Base-by-base conservation (phyloP, 2,888 invertebrate genomes). In the Aporophyla lueneburgensis region DNA sequence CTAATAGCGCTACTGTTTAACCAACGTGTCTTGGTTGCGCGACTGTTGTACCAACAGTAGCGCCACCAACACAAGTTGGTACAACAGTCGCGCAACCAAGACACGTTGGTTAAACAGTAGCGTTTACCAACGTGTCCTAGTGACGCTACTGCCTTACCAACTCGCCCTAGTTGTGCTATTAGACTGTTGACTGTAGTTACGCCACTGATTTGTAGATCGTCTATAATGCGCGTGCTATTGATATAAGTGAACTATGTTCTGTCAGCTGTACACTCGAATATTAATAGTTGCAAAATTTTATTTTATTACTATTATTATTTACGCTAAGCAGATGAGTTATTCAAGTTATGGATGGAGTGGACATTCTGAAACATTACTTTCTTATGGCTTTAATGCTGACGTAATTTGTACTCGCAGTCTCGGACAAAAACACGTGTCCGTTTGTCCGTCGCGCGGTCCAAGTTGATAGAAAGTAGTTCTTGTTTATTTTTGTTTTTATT, bases 381-480 rank as follows among this genome's bases (percentile, higher is more conserved):
- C 9, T 9, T 0, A 0, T 7, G 63, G 7, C 71, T 21, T 7
- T 46, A 61, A 59, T 19, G 53, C 53, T 83, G 83, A 83, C 83
- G 86, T 83, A 83, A 83, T 83, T 78, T 69, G 75, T 80, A 19
- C 46, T 54, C 53, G 9, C 10, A 19, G 40, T 73, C 68, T 86
- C 27, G 53, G 7, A 56, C 70, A 87, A 87, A 88, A 87, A 88
- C 85, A 83, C 66, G 81, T 68, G 83, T 80, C 85, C 70, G 70
- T 68, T 76, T 65, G 82, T 82, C 59, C 51, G 79, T 61, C 75
- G 82, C 76, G 85, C 67, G 87, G 88, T 74, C 71, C 74, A 54
- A 83, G 51, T 84, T 78, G 68, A 74, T 87, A 86, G 87, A 87
- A 87, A 88, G 87, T 86, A 71, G 71, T 75, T 79, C 86, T 76